A percentile compares a stretch with the other conserved stretches of the same genome.
Conservation (phyloP, 2,888 invertebrate genomes). For the Mycalesis mineus region DNA sequence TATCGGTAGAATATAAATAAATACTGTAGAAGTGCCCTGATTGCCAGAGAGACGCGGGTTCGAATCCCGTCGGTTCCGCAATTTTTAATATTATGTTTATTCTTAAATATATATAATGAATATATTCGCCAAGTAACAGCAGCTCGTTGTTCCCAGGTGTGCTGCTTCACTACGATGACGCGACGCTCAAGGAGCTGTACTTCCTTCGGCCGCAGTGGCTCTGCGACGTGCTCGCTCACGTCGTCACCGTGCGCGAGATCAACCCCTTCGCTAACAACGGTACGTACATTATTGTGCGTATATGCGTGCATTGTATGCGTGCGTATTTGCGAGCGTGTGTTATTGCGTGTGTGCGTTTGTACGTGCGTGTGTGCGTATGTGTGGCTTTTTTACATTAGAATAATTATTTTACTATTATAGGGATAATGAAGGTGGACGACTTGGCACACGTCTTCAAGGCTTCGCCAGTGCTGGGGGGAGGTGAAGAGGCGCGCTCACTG, state of each 20-base stretch:
- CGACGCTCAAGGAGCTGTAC: slow-evolving; percentile 94
- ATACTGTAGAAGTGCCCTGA: too few relatives aligned
- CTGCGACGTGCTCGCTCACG: slow-evolving; percentile 97
- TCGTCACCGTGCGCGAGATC: slow-evolving; percentile 97
- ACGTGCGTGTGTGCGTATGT: background rate
- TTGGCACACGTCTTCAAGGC: slow-evolving; percentile 94
- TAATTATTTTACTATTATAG: slow-evolving; percentile 40
- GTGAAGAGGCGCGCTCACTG: slow-evolving; percentile 83
- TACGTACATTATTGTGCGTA: slow-evolving; percentile 28
- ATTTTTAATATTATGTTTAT: too few relatives aligned
- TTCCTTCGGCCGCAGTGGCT: slow-evolving; percentile 99
- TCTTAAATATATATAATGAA: too few relatives aligned
- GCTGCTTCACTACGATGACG: slow-evolving; percentile 95
- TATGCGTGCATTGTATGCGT: background rate
- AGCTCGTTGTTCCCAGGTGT: slow-evolving; percentile 79
- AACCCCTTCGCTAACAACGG: slow-evolving; percentile 96
- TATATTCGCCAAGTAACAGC: too few relatives aligned
- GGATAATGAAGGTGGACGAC: slow-evolving; percentile 96
- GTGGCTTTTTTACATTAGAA: too few relatives aligned
- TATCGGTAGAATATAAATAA: too few relatives aligned
- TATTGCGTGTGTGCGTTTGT: background rate
- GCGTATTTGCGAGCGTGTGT: background rate
- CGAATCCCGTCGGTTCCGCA: too few relatives aligned
- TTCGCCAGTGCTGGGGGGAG: slow-evolving; percentile 83
- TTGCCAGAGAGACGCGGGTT: too few relatives aligned